phyloP scores from a whole-genome alignment of 2,113 vertebrate species.

The Oxyura jamaicensis region DNA sequence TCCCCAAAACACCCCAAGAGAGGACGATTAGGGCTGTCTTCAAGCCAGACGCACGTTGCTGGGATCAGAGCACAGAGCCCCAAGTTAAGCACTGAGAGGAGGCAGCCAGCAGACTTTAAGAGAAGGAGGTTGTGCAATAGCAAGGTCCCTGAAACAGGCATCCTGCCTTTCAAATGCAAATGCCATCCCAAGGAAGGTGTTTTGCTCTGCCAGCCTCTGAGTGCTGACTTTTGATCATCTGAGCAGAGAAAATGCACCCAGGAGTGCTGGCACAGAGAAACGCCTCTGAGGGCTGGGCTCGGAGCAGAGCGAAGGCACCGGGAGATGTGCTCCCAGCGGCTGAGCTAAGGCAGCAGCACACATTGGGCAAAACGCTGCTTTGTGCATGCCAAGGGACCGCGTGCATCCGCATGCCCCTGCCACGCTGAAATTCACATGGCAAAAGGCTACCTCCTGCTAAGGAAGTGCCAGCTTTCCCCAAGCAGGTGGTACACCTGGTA shows the following conservation, averaged over 20 bases:
- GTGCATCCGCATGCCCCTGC: rapidly evolving
- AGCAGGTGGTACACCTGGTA: background rate
- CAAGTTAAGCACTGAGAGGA: background rate
- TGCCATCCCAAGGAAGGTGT: background rate
- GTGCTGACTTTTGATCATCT: background rate
- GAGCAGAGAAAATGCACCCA: background rate
- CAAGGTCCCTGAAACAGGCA: background rate
- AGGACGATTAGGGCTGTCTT: constrained; percentile 17
- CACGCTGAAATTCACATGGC: rapidly evolving
- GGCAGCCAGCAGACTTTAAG: background rate
- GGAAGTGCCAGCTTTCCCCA: background rate
- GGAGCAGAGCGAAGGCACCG: background rate
- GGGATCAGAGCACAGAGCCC: background rate
- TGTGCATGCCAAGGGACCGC: background rate
- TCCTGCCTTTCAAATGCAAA: constrained; percentile 57
- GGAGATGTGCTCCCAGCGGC: background rate
- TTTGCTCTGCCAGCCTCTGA: background rate
- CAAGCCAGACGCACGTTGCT: constrained; percentile 3
- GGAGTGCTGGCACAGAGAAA: background rate
- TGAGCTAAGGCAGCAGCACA: background rate
- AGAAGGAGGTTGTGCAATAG: background rate
- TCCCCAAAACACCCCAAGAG: background rate
- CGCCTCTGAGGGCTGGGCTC: background rate
- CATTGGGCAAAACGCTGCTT: background rate
- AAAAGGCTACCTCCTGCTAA: background rate